Evolutionary conservation across 2,888 invertebrate species (phyloP).

Genomic region (Pterostichus madidus): DNA sequence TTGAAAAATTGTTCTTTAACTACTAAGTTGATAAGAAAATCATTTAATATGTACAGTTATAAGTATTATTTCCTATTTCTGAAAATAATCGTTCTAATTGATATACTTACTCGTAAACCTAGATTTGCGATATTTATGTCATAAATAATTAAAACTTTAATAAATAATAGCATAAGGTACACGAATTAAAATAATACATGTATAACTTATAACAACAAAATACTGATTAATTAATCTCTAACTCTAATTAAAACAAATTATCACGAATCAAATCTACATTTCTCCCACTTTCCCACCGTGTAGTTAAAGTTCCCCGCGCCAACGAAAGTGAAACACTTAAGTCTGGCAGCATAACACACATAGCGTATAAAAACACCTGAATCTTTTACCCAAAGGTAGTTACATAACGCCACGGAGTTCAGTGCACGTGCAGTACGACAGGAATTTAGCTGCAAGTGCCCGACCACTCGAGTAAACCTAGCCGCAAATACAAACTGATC

Average conservation of each 20-base stretch:
- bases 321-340: constrained; percentile 40
- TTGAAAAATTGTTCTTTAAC: too few relatives aligned
- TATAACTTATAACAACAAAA: neutral
- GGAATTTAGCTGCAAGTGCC: constrained; percentile 7
- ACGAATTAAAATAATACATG: too few relatives aligned
- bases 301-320: neutral
- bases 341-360: constrained; percentile 1
- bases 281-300: constrained; percentile 5
- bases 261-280: neutral
- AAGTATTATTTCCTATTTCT: too few relatives aligned
- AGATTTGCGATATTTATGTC: too few relatives aligned
- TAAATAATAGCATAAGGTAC: too few relatives aligned
- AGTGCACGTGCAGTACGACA: neutral
- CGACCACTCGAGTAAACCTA: constrained; percentile 1
- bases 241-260: constrained; percentile 9
- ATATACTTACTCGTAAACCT: too few relatives aligned
- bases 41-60: too few relatives aligned
- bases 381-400: constrained; percentile 2
- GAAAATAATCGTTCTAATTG: too few relatives aligned
- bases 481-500: neutral
- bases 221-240: neutral
- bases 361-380: constrained; percentile 18
- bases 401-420: constrained; percentile 9
- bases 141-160: too few relatives aligned
- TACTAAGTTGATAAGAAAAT: too few relatives aligned